Conservation (phyloP, 2,797 vertebrate species). For the Trematomus bernacchii region DNA sequence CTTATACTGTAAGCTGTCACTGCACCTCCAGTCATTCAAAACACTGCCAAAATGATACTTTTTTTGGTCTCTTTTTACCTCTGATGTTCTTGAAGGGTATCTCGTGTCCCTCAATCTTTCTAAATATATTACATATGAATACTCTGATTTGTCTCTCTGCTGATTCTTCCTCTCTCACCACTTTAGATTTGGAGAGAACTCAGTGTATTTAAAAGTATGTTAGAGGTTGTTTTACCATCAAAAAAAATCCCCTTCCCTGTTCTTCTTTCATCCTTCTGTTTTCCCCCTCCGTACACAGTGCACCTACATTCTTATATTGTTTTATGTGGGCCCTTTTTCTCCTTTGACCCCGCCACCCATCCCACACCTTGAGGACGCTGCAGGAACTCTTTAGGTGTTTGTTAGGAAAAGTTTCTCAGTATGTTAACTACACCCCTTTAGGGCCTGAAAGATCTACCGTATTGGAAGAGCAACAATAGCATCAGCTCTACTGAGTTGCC, state of each 20-base stretch:
- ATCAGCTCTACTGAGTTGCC: constrained; percentile 23
- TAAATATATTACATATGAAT: not conserved
- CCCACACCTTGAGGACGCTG: constrained; percentile 25
- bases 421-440: constrained; percentile 27
- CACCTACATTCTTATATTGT: constrained; percentile 20
- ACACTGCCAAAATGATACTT: constrained; percentile 50
- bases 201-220: constrained; percentile 36
- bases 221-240: constrained; percentile 31
- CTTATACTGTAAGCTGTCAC: constrained; percentile 77
- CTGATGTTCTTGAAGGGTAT: constrained; percentile 36
- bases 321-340: constrained; percentile 17
- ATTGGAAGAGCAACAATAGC: constrained; percentile 36
- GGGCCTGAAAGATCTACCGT: constrained; percentile 23
- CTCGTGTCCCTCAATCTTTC: constrained; percentile 26
- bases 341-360: constrained; percentile 6
- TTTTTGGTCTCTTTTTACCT: constrained; percentile 29
- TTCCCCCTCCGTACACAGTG: constrained; percentile 11
- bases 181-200: constrained; percentile 25
- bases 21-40: constrained; percentile 70
- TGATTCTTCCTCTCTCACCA: not conserved
- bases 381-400: constrained; percentile 28
- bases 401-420: constrained; percentile 30
- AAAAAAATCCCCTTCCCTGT: not conserved
- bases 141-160: constrained; percentile 6
- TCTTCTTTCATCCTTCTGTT: constrained; percentile 17